These are phyloP conservation scores for Acromyrmex echinatior DNA, from an alignment of 1,140 invertebrate species.

Conservation along the genomic window DNA sequence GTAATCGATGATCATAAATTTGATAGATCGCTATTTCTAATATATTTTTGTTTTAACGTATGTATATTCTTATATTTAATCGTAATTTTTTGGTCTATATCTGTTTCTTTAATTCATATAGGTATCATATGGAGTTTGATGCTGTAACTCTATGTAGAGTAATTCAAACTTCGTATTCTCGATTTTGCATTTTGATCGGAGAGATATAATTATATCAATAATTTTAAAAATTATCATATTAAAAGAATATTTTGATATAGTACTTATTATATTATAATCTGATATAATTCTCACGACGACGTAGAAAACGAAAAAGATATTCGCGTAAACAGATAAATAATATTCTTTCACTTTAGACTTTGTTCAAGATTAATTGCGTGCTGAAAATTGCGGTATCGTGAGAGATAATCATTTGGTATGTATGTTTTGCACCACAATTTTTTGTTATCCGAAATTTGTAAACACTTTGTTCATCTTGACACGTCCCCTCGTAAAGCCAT, in stretches of 20 bases:
- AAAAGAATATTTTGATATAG: background rate
- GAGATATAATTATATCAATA: background rate
- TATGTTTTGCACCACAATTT: background rate
- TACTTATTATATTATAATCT: slow-evolving; percentile 11
- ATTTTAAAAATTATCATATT: background rate
- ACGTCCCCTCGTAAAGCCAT: background rate
- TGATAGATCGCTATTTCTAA: background rate
- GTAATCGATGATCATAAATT: background rate
- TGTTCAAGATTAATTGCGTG: slow-evolving; percentile 3
- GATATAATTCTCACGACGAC: background rate
- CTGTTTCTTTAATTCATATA: background rate
- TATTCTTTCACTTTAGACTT: slow-evolving; percentile 45
- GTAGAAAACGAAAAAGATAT: background rate
- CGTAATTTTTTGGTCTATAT: background rate
- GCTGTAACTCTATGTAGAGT: background rate
- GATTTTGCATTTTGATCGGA: background rate
- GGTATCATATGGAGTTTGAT: background rate
- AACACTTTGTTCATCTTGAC: background rate
- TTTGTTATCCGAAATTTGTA: background rate
- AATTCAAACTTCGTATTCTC: background rate
- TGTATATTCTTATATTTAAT: background rate
- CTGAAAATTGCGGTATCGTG: slow-evolving; percentile 23
- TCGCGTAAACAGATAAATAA: slow-evolving; percentile 27
- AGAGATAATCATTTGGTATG: slow-evolving; percentile 23
- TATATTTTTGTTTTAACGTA: slow-evolving; percentile 12